Evolutionary conservation across 2,797 vertebrate genomes (phyloP), one percentile per base, ranked within the genome.

Genomic region (Halcyon leucocephala): DNA sequence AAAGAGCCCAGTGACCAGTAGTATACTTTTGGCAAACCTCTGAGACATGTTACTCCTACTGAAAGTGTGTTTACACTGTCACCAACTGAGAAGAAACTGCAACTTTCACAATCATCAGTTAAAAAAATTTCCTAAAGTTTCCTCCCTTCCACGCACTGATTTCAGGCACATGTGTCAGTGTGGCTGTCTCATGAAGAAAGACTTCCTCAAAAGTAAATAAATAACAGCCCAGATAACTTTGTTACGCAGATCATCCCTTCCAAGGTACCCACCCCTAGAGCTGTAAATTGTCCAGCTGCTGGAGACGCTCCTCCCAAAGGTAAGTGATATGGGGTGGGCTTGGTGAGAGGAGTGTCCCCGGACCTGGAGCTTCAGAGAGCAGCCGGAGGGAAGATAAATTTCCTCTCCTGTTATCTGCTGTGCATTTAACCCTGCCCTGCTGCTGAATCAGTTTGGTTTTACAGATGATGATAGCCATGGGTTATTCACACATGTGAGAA

Each of bases 151-250:
- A 3, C 1, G 1, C 14, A 1, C n/a, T 15, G 21, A 15, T 84
- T 86, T 81, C 52, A 61, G 37, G 39, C 49, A 37, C 0, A 0
- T 6, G 26, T 26, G 48, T 57, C 1, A 0, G 8, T 61, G 51
- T 66, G 62, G 65, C 46, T 62, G 52, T 42, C 35, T 48, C 35
- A 14, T 15, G 21, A 64, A 64, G 49, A 73, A 69, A 66, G 29
- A 19, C 20, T 82, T 82, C 37, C 44, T 67, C 18, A 16, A 33
- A 41, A 54, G 54, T 28, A 44, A 67, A 12, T 19, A 69, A 31
- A 12, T 17, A 69, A 31, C 12, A 66, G 28, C 48, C 51, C 64
- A 29, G 28, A 19, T 80, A 28, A 71, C 46, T 70, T 67, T 48
- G 25, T 70, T 52, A 25, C 1, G 1, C 2, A 8, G 26, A 13